Evolutionary conservation across 2,888 invertebrate genomes (phyloP).

Genomic region (Nephrotoma appendiculata): DNA sequence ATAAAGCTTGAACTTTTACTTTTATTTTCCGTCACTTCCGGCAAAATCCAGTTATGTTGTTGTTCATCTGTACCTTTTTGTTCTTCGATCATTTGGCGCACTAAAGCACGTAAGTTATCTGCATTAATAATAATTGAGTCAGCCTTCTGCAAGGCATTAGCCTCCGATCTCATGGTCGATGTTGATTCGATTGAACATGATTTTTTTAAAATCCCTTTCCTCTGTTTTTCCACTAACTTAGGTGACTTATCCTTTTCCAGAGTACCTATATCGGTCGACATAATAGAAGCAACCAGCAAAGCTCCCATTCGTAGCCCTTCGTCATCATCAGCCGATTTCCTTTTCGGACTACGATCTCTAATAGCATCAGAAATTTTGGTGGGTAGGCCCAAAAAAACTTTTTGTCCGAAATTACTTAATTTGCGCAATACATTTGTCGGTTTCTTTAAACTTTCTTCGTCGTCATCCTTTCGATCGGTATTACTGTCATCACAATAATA

Average conservation of each 20-base stretch:
- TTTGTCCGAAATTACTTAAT: neutral
- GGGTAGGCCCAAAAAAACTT: neutral
- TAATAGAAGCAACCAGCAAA: slow-evolving; percentile 47
- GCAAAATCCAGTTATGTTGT: neutral
- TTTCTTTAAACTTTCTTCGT: neutral
- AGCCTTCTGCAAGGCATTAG: neutral
- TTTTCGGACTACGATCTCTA: neutral
- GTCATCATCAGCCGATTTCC: slow-evolving; percentile 19
- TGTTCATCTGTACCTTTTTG: neutral
- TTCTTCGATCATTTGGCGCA: neutral
- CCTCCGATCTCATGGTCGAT: neutral
- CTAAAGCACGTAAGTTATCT: neutral
- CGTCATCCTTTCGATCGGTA: neutral
- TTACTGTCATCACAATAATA: neutral
- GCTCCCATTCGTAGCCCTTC: slow-evolving; percentile 49
- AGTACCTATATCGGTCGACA: slow-evolving; percentile 17
- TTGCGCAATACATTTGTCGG: neutral
- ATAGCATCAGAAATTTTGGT: neutral
- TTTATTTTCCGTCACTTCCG: neutral
- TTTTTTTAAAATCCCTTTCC: neutral
- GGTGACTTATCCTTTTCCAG: neutral
- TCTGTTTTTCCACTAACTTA: neutral
- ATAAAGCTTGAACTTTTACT: neutral
- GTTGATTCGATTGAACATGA: neutral
- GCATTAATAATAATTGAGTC: neutral